phyloP scores from a whole-genome alignment of 2,113 vertebrate species.

The Tragelaphus strepsiceros region DNA sequence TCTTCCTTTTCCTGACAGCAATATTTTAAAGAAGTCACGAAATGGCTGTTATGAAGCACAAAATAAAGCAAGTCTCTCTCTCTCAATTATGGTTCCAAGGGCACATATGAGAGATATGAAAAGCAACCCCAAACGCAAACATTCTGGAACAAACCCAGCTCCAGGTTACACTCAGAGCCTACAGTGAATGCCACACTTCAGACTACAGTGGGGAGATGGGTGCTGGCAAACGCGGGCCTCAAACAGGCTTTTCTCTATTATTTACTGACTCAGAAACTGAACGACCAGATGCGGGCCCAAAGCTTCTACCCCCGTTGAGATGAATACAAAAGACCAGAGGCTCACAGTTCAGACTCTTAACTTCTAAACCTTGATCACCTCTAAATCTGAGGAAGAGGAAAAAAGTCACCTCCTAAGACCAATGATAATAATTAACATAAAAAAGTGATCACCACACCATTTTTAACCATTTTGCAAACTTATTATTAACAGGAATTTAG shows the following conservation, averaged over 20 bases:
- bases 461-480: neutral
- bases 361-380: neutral
- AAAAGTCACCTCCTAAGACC: neutral
- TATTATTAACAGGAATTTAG: neutral
- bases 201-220: rapidly evolving
- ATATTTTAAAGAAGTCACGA: neutral
- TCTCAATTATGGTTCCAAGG: neutral
- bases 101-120: neutral
- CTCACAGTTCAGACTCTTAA: neutral
- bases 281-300: neutral
- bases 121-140: neutral
- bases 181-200: rapidly evolving
- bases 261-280: neutral
- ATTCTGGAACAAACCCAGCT: neutral
- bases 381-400: neutral
- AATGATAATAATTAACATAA: neutral
- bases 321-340: neutral
- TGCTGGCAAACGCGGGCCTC: no score
- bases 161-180: neutral
- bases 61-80: neutral
- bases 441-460: neutral
- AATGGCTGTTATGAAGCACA: neutral
- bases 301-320: neutral
- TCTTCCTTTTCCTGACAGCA: neutral
- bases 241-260: rapidly evolving